These are phyloP conservation scores for Linurgus olivaceus DNA, from an alignment of 2,797 vertebrate genomes.

Conservation along the genomic window DNA sequence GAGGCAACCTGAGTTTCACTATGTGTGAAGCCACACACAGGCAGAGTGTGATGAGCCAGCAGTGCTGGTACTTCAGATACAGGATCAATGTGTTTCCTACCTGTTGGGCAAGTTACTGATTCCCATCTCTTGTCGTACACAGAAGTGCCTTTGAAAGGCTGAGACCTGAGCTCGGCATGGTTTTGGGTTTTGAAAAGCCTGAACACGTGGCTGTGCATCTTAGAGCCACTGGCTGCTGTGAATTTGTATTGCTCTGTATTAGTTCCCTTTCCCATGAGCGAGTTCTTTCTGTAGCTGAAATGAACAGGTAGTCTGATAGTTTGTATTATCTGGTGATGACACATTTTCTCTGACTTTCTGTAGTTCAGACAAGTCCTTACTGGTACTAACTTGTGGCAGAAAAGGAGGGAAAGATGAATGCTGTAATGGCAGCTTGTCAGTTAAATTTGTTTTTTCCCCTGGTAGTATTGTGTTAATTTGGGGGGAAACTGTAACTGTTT, in stretches of 20 bases:
- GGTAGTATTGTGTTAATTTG: background rate
- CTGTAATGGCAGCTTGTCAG: background rate
- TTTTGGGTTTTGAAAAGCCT: background rate
- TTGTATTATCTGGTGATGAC: background rate
- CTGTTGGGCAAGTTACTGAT: background rate
- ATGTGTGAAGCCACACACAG: rapidly evolving
- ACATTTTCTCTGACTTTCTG: background rate
- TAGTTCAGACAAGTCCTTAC: background rate
- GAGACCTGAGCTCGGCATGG: background rate
- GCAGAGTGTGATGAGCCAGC: background rate
- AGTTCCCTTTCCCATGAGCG: background rate
- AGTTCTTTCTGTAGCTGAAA: background rate
- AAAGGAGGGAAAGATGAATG: background rate
- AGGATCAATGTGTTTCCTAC: background rate
- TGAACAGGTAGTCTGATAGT: background rate
- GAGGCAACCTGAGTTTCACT: background rate
- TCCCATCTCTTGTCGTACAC: rapidly evolving
- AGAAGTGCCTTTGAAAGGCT: background rate
- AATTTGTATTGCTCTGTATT: background rate
- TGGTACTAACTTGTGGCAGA: background rate
- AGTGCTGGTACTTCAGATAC: background rate
- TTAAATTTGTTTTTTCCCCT: background rate
- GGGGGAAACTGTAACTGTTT: background rate
- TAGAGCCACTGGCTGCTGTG: background rate
- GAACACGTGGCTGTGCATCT: background rate